Evolutionary conservation across 2,888 invertebrate species (phyloP), one percentile per base, ranked within the genome.

Genomic region (Crematogaster levior): DNA sequence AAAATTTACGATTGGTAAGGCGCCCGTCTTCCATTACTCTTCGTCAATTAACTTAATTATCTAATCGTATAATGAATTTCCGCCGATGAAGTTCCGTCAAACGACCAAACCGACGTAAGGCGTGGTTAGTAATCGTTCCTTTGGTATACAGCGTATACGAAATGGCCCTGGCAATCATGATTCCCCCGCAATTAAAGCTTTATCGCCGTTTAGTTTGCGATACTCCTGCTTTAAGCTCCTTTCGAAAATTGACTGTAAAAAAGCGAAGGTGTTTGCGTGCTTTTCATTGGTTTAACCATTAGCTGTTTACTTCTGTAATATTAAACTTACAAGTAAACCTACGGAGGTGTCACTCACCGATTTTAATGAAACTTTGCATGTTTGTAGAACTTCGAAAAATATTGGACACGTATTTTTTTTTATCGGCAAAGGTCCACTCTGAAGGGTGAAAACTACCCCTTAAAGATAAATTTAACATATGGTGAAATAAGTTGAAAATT

Each of bases 41-140:
- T 86, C 86, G 90, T 91, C 93, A 91, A 93, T 93, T 93, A 93
- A 93, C 92, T 93, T 92, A 92, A 93, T 93, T 92, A 93, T 91
- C 91, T 92, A 92, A 93, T 93, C 91, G 92, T 90, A 91, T 91
- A 92, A 93, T 92, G 92, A 93, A 93, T 93, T 92, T 90, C 89
- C 85, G n/a, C 89, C 81, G 83, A 84, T 66, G 75, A 82, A 65
- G 56, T n/a, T 27, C 51, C 84, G 73, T 89, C 88, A 89, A 87
- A 77, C 77, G 83, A 73, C 81, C 81, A 63, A 70, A 48, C 82
- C 73, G 80, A 21, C 63, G 65, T 84, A 75, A 87, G 77, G 85
- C 82, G 79, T 70, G 77, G 77, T 82, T 82, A 72, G 80, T 88
- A 86, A 88, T 88, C 86, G 81, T 72, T 75, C 60, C 73, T 82